These are phyloP conservation scores for Echinarachnius parma DNA, from an alignment of 53 echinoderm and acorn worm genomes.

Conservation along the genomic window DNA sequence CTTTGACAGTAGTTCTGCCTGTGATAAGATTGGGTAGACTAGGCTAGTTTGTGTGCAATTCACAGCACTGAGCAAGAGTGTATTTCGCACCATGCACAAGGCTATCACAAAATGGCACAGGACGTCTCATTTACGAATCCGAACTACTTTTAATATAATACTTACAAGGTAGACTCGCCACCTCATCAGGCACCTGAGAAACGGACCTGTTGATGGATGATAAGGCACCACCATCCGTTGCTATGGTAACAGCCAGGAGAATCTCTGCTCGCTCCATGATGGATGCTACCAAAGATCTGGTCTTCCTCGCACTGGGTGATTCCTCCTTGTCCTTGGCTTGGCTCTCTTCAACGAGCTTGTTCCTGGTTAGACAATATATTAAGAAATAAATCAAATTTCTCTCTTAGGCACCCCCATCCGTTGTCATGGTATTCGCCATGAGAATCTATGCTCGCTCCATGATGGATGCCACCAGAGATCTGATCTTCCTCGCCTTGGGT, in stretches of 20 bases:
- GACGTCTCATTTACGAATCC: background rate
- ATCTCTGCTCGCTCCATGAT: conserved; percentile 73
- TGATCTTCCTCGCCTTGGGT: conserved; percentile 58
- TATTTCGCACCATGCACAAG: too few species aligned
- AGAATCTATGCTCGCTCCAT: conserved; percentile 70
- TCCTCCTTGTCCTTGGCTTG: conserved; percentile 24
- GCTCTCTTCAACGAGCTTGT: conserved; percentile 64
- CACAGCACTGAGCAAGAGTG: too few species aligned
- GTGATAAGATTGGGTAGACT: conserved; percentile 61
- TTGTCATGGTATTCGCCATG: conserved; percentile 63
- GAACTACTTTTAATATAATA: background rate
- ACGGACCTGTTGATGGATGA: conserved; percentile 46
- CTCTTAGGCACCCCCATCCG: conserved; percentile 44
- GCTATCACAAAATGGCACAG: too few species aligned
- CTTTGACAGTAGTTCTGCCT: background rate
- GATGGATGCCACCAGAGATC: conserved; percentile 63
- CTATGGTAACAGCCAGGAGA: conserved; percentile 67
- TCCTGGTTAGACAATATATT: conserved; percentile 53
- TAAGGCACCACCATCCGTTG: conserved; percentile 47
- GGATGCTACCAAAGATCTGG: conserved; percentile 57
- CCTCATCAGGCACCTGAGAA: conserved; percentile 43
- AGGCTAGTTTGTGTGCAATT: too few species aligned
- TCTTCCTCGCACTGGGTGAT: conserved; percentile 54
- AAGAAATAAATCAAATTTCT: too few species aligned
- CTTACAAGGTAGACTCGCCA: conserved; percentile 14